phyloP scores from a whole-genome alignment of 2,797 vertebrate genomes.

The Epinephelus awoara region DNA sequence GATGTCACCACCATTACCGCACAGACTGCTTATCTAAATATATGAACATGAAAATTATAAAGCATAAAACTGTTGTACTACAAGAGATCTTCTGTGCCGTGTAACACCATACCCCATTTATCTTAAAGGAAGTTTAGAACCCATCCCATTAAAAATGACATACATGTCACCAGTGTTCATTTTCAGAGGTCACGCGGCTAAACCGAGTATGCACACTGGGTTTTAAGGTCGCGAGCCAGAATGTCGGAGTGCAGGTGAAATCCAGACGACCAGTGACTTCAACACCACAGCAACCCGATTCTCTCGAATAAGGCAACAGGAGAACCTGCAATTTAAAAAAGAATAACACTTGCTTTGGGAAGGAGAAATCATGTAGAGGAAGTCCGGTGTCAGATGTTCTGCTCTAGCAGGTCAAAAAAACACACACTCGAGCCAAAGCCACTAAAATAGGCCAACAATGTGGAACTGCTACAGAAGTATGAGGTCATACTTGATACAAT shows the following conservation, averaged over 20 bases:
- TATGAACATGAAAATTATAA: conserved; percentile 47
- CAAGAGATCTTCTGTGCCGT: conserved; percentile 32
- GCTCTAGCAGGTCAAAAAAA: conserved; percentile 39
- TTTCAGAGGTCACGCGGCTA: conserved; percentile 59
- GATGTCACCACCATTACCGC: conserved; percentile 32
- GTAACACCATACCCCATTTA: conserved; percentile 63
- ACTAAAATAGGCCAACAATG: conserved; percentile 10
- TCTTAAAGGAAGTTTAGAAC: conserved; percentile 64
- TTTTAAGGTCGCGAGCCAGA: conserved; percentile 56
- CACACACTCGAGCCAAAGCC: background rate
- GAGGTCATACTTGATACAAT: background rate
- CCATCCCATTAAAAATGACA: conserved; percentile 72
- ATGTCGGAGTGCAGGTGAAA: conserved; percentile 72
- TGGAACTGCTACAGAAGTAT: background rate
- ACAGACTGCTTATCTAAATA: conserved; percentile 59
- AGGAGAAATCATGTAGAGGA: conserved; percentile 80
- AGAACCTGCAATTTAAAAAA: conserved; percentile 84
- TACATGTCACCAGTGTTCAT: conserved; percentile 61
- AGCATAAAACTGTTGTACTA: conserved; percentile 44
- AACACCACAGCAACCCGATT: conserved; percentile 80
- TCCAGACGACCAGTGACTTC: conserved; percentile 79
- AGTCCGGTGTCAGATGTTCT: conserved; percentile 70
- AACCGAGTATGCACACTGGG: conserved; percentile 36
- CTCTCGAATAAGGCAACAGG: conserved; percentile 84
- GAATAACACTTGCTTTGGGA: conserved; percentile 73